phyloP scores from a whole-genome alignment of 2,888 invertebrate genomes.

The Biston stratarius region DNA sequence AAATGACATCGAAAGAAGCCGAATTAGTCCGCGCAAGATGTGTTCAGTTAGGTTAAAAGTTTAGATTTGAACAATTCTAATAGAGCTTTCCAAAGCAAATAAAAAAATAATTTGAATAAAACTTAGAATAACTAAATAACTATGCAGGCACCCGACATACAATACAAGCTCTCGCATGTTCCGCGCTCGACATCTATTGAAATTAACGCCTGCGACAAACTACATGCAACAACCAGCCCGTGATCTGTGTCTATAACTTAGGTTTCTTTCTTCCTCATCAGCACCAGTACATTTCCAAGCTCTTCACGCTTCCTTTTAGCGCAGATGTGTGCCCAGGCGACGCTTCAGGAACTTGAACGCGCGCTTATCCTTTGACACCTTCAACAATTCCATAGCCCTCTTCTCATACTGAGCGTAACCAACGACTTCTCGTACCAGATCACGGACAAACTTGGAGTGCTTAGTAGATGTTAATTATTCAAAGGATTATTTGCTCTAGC shows the following conservation, averaged over 20 bases:
- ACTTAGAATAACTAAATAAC: too few relatives aligned
- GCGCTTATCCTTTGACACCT: conserved; percentile 98
- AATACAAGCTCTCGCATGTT: too few relatives aligned
- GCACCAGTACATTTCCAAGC: conserved; percentile 96
- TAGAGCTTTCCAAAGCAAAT: too few relatives aligned
- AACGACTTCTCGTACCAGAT: conserved; percentile 97
- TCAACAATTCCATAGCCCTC: conserved; percentile 99
- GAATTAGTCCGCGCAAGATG: neutral
- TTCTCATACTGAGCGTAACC: conserved; percentile 99
- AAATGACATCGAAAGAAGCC: neutral
- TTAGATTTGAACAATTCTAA: too few relatives aligned
- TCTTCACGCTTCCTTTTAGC: conserved; percentile 99
- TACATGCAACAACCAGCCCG: too few relatives aligned
- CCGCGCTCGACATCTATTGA: too few relatives aligned
- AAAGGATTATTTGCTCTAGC: too few relatives aligned
- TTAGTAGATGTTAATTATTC: too few relatives aligned
- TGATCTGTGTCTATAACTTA: conserved; percentile 52
- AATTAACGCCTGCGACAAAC: too few relatives aligned
- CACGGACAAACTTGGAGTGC: conserved; percentile 98
- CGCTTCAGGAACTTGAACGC: conserved; percentile 99
- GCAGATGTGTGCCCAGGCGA: conserved; percentile 98
- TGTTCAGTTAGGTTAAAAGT: too few relatives aligned
- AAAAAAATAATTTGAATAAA: too few relatives aligned
- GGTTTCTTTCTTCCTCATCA: conserved; percentile 96
- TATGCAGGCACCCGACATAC: too few relatives aligned